Evolutionary conservation across 2,113 vertebrate genomes (phyloP).

Genomic region (Perca flavescens): DNA sequence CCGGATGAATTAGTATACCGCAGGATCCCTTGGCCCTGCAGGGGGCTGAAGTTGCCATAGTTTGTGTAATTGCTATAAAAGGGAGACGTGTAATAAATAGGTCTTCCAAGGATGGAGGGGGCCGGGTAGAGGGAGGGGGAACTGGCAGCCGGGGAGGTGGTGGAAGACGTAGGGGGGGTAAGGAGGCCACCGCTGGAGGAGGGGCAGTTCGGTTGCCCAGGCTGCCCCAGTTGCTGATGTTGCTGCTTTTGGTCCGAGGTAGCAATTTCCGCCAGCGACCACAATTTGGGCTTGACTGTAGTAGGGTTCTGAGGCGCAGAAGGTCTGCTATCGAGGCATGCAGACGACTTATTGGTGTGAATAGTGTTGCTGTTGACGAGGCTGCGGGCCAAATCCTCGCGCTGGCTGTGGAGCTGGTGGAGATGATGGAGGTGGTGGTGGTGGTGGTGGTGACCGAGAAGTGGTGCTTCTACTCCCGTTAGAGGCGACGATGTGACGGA

Average conservation of each 20-base stretch:
- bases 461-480: slow-evolving; percentile 90
- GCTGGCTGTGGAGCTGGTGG: slow-evolving; percentile 85
- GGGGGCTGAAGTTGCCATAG: slow-evolving; percentile 96
- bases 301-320: slow-evolving; percentile 84
- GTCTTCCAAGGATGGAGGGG: slow-evolving; percentile 94
- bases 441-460: slow-evolving; percentile 85
- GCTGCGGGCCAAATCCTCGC: slow-evolving; percentile 82
- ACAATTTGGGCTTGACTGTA: slow-evolving; percentile 93
- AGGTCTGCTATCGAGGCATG: slow-evolving; percentile 86
- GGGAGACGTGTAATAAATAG: slow-evolving; percentile 98
- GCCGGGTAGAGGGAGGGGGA: slow-evolving; percentile 89
- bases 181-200: slow-evolving; percentile 84
- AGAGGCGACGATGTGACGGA: slow-evolving; percentile 91
- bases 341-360: slow-evolving; percentile 84
- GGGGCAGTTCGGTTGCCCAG: slow-evolving; percentile 83
- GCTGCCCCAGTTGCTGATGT: slow-evolving; percentile 65
- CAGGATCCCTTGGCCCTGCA: slow-evolving; percentile 96
- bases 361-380: slow-evolving; percentile 68
- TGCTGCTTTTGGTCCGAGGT: slow-evolving; percentile 97
- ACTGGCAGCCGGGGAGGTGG: slow-evolving; percentile 86
- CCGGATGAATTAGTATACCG: slow-evolving; percentile 90
- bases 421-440: slow-evolving; percentile 84
- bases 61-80: slow-evolving; percentile 99
- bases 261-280: slow-evolving; percentile 98
- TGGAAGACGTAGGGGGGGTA: slow-evolving; percentile 86